A percentile compares a stretch with the other conserved stretches of the same genome.
Evolutionary conservation across 2,888 invertebrate genomes (phyloP).

Genomic region (Dryomyza anilis): DNA sequence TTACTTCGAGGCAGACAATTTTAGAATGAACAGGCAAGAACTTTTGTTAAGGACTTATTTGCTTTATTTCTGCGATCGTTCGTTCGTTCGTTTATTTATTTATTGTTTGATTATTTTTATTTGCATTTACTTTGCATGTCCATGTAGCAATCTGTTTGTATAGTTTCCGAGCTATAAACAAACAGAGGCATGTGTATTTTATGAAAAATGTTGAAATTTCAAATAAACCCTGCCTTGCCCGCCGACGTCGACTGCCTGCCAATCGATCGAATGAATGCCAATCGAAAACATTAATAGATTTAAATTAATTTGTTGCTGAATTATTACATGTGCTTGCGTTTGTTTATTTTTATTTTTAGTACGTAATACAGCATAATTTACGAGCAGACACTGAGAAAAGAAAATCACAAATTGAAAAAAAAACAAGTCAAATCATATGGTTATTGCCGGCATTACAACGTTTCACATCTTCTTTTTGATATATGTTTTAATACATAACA

Average conservation of each 20-base stretch:
- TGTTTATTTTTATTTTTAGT: constrained; percentile 14
- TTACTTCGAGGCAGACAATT: no score
- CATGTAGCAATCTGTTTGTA: background rate
- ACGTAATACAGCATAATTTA: background rate
- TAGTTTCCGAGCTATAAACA: constrained; percentile 18
- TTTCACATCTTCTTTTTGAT: no score
- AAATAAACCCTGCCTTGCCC: no score
- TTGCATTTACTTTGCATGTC: constrained; percentile 3
- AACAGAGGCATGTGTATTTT: no score
- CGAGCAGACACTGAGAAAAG: background rate
- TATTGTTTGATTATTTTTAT: no score
- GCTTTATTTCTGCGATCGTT: no score
- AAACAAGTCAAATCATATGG: background rate
- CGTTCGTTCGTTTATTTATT: background rate
- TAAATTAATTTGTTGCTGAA: constrained; percentile 14
- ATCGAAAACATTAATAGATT: constrained; percentile 14
- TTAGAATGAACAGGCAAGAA: no score
- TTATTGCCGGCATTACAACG: no score
- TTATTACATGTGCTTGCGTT: constrained; percentile 17
- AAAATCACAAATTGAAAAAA: background rate
- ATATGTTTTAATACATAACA: no score
- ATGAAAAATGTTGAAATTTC: no score
- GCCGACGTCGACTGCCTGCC: constrained; percentile 42
- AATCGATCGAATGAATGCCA: constrained; percentile 21
- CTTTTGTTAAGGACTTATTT: no score